Conservation (phyloP, 2,888 invertebrate species). For the Lutraria lutraria region DNA sequence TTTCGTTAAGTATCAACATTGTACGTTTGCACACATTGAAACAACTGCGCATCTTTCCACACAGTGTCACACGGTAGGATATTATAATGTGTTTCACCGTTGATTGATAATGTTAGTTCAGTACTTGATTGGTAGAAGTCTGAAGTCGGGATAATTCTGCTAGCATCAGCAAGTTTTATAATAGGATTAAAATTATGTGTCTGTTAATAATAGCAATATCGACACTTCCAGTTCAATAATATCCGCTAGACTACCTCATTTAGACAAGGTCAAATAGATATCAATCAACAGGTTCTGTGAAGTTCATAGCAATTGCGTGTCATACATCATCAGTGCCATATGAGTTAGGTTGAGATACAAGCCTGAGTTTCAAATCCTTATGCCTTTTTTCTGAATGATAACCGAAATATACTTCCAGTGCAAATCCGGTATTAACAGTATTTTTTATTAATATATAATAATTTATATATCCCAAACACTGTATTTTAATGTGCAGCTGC, state of each 20-base stretch:
- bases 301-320: too few relatives aligned
- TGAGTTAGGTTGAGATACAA: too few relatives aligned
- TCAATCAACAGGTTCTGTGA: not conserved
- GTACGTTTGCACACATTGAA: not conserved
- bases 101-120: not conserved
- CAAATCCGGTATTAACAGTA: too few relatives aligned
- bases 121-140: not conserved
- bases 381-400: too few relatives aligned
- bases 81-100: not conserved
- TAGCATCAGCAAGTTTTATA: slow-evolving; percentile 17
- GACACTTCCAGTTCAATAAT: not conserved
- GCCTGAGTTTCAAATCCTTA: too few relatives aligned
- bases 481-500: too few relatives aligned
- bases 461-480: too few relatives aligned
- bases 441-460: too few relatives aligned
- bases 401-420: too few relatives aligned
- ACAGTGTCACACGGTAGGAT: not conserved
- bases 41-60: not conserved
- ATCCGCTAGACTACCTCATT: not conserved
- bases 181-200: slow-evolving; percentile 21
- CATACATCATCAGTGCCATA: too few relatives aligned
- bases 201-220: slow-evolving; percentile 16
- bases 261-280: not conserved
- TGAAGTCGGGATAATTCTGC: slow-evolving; percentile 6
- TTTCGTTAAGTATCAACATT: too few relatives aligned